phyloP scores from a whole-genome alignment of 2,797 vertebrate species.

The Alosa sapidissima region DNA sequence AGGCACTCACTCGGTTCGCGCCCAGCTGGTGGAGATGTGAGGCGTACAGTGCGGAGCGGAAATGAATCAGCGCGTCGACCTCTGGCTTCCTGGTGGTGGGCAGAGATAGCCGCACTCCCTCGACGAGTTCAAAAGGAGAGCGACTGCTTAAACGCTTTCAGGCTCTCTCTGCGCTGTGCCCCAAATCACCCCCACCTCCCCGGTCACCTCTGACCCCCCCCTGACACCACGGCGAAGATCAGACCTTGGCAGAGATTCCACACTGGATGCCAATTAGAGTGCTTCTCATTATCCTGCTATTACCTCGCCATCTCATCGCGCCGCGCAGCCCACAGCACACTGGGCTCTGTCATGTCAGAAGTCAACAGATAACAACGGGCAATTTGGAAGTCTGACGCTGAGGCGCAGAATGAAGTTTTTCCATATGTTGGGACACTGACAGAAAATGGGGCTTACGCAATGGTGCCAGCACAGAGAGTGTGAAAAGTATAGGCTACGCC shows the following conservation, averaged over 20 bases:
- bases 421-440: background rate
- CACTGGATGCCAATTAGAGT: slow-evolving; percentile 70
- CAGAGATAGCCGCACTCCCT: slow-evolving; percentile 31
- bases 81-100: slow-evolving; percentile 29
- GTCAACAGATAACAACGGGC: background rate
- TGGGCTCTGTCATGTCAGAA: background rate
- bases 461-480: background rate
- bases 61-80: slow-evolving; percentile 21
- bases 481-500: background rate
- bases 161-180: slow-evolving; percentile 59
- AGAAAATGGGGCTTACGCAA: background rate
- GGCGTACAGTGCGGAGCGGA: background rate
- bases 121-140: slow-evolving; percentile 59
- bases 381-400: background rate
- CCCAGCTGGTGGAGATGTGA: background rate
- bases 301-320: slow-evolving; percentile 22
- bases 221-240: slow-evolving; percentile 70
- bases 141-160: slow-evolving; percentile 56
- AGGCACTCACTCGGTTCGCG: background rate
- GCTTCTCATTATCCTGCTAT: slow-evolving; percentile 31
- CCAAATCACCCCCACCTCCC: slow-evolving; percentile 36
- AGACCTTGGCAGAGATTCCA: slow-evolving; percentile 70
- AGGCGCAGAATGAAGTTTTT: slow-evolving; percentile 26
- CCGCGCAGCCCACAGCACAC: background rate
- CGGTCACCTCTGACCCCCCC: slow-evolving; percentile 65